Percentiles rank a stretch among this genome's conserved stretches.
phyloP scores from a whole-genome alignment of 1,140 invertebrate species.

The Saccostrea cuccullata region DNA sequence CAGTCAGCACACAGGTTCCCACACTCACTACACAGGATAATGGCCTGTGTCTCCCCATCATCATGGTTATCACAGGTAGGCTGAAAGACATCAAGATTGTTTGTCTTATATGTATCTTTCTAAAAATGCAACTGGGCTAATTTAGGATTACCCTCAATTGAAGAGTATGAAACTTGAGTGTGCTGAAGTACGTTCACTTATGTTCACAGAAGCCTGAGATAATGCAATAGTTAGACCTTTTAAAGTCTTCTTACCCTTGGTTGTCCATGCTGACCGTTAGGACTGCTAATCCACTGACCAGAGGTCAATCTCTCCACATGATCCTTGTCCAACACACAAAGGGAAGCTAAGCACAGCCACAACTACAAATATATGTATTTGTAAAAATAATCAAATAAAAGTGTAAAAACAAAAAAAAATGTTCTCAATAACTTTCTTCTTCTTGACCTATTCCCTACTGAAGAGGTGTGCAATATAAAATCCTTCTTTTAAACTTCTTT shows the following conservation, averaged over 20 bases:
- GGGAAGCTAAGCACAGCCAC: constrained; percentile 94
- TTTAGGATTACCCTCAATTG: too few relatives aligned
- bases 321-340: constrained; percentile 94
- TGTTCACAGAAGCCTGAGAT: not conserved
- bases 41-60: constrained; percentile 94
- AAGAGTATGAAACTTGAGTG: too few relatives aligned
- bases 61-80: constrained; percentile 97
- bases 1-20: constrained; percentile 97
- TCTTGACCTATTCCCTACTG: too few relatives aligned
- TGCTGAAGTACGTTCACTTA: too few relatives aligned
- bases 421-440: too few relatives aligned
- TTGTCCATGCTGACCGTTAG: constrained; percentile 80
- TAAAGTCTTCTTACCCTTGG: constrained; percentile 81
- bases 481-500: too few relatives aligned
- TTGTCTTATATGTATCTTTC: not conserved
- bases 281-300: constrained; percentile 84
- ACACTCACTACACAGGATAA: constrained; percentile 93
- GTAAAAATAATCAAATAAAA: too few relatives aligned
- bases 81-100: constrained; percentile 76
- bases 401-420: too few relatives aligned
- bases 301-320: constrained; percentile 91
- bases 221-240: too few relatives aligned
- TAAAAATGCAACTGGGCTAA: too few relatives aligned
- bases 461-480: too few relatives aligned
- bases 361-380: constrained; percentile 77